Percentiles rank a stretch among this genome's conserved stretches.
Evolutionary conservation across 1,140 invertebrate species (phyloP).

Genomic region (Apis laboriosa): DNA sequence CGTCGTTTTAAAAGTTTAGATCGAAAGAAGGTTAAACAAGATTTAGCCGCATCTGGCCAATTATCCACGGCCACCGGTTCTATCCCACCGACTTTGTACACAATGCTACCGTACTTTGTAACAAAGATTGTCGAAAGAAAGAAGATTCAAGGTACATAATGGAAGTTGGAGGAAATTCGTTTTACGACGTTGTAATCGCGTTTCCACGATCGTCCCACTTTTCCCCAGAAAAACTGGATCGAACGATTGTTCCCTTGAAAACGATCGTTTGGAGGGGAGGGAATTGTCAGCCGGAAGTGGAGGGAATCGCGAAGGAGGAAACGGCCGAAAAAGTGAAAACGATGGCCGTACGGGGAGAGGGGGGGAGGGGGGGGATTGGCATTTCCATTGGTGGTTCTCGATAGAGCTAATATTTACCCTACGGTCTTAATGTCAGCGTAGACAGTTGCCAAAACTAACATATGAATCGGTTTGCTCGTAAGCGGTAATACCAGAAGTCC

Average conservation of each 20-base stretch:
- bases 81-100: too few species aligned
- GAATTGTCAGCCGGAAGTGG: background rate
- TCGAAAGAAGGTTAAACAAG: too few species aligned
- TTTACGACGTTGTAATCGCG: too few species aligned
- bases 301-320: background rate
- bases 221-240: background rate
- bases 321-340: background rate
- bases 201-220: too few species aligned
- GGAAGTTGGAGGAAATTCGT: too few species aligned
- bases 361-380: slow-evolving; percentile 36
- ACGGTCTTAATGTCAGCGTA: slow-evolving; percentile 64
- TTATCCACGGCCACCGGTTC: too few species aligned
- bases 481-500: slow-evolving; percentile 19
- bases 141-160: background rate
- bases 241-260: background rate
- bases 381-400: slow-evolving; percentile 54
- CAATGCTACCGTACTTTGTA: too few species aligned
- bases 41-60: too few species aligned
- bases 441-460: slow-evolving; percentile 68
- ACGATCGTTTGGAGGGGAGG: background rate
- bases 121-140: background rate
- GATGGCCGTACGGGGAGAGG: slow-evolving; percentile 2
- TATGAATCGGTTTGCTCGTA: slow-evolving; percentile 64
- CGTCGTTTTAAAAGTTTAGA: too few species aligned
- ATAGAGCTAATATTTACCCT: slow-evolving; percentile 66